phyloP scores from a whole-genome alignment of 1,140 invertebrate species.

The Leptestheria dahalacensis region DNA sequence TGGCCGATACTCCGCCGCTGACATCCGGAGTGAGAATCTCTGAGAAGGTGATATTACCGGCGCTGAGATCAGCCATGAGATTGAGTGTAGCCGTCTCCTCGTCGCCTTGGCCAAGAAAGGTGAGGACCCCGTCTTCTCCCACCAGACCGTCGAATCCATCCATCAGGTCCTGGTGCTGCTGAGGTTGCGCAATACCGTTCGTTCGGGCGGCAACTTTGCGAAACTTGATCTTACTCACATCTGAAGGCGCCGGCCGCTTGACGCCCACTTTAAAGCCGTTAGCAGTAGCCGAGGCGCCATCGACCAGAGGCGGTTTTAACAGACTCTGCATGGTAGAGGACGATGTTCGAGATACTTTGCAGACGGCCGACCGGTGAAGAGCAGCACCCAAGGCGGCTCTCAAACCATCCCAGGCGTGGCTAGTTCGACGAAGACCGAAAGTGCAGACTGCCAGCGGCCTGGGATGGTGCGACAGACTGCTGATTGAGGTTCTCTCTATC shows the following conservation, averaged over 20 bases:
- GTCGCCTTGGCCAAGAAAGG: background rate
- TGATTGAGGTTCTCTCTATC: background rate
- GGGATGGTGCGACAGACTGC: background rate
- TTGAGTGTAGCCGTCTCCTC: constrained; percentile 4
- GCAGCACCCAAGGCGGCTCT: background rate
- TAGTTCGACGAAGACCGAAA: background rate
- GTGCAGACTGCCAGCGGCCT: constrained; percentile 1
- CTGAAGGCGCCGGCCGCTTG: background rate
- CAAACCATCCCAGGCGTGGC: background rate
- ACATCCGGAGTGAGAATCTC: background rate
- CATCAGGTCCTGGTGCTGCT: constrained; percentile 6
- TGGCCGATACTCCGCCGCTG: background rate
- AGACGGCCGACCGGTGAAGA: background rate
- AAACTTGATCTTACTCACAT: background rate
- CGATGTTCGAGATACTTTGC: background rate
- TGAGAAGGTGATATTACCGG: constrained; percentile 11
- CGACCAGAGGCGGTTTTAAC: background rate
- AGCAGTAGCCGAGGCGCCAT: background rate
- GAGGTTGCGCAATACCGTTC: background rate
- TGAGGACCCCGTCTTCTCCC: constrained; percentile 15
- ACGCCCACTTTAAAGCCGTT: constrained; percentile 1
- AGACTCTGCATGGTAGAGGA: background rate
- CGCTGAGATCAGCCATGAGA: constrained; percentile 7
- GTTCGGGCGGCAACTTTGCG: background rate
- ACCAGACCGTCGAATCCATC: constrained; percentile 14